A percentile compares a stretch with the other conserved stretches of the same genome.
Conservation (phyloP, 1,140 invertebrate genomes). For the Rhagoletis zephyria region DNA sequence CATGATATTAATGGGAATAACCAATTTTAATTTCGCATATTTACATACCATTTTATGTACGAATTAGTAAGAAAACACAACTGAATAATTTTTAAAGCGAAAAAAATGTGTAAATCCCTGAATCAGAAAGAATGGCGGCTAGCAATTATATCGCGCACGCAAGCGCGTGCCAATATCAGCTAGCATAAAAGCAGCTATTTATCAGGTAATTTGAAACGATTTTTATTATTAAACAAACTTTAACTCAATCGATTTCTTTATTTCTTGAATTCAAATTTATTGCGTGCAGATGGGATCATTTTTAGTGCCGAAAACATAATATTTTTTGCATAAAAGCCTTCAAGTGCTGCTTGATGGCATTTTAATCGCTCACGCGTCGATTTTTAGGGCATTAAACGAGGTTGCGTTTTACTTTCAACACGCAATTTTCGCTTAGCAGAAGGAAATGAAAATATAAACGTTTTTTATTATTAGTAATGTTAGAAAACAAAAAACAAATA, state of each 20-base stretch:
- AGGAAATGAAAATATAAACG: not conserved
- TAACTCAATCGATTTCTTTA: not conserved
- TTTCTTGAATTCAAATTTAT: not conserved
- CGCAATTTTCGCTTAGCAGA: not conserved
- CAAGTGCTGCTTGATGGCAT: not conserved
- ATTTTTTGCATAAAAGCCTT: not conserved
- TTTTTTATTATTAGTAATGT: not conserved
- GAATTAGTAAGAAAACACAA: too few species aligned
- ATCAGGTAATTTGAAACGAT: not conserved
- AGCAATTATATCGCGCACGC: too few species aligned
- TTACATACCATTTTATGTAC: too few species aligned
- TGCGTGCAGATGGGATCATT: not conserved
- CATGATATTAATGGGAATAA: too few species aligned
- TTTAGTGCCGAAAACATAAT: too few species aligned
- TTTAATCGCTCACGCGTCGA: slow-evolving; percentile 3
- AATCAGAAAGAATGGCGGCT: too few species aligned
- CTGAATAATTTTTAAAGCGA: too few species aligned
- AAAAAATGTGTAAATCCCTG: too few species aligned
- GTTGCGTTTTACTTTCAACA: slow-evolving; percentile 7
- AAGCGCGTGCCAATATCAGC: too few species aligned
- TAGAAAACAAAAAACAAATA: too few species aligned
- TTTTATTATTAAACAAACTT: not conserved
- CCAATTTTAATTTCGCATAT: too few species aligned
- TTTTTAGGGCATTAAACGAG: not conserved
- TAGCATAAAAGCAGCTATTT: too few species aligned